A percentile compares a stretch with the other conserved stretches of the same genome.
Evolutionary conservation across 1,140 invertebrate species (phyloP).

Genomic region (Oreohelix idahoensis): DNA sequence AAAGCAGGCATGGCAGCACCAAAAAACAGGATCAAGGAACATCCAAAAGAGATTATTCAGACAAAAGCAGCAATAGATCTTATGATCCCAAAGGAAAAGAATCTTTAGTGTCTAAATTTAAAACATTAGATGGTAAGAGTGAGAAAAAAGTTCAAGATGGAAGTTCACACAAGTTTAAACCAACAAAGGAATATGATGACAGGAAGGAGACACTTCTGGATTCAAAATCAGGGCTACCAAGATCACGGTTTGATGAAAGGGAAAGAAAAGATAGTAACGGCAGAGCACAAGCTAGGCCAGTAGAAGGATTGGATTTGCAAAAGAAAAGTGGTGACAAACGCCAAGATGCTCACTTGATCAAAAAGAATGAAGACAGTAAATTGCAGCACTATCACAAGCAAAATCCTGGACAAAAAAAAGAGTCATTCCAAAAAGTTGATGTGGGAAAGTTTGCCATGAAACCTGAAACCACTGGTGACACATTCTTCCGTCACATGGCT

Average conservation of each 20-base stretch:
- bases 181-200: neutral
- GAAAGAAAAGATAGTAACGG: neutral
- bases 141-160: no score
- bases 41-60: neutral
- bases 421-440: no score
- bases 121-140: no score
- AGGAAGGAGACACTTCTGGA: neutral
- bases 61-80: neutral
- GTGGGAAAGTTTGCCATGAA: neutral
- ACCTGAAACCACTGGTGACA: neutral
- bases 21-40: neutral
- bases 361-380: no score
- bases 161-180: no score
- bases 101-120: neutral
- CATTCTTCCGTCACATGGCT: neutral
- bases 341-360: no score
- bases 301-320: neutral
- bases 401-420: no score
- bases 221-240: neutral
- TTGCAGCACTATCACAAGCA: no score
- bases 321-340: no score
- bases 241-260: neutral
- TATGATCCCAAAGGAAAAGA: neutral
- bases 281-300: neutral
- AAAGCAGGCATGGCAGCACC: neutral